phyloP scores from a whole-genome alignment of 2,888 invertebrate species.

The Helicoverpa assulta region DNA sequence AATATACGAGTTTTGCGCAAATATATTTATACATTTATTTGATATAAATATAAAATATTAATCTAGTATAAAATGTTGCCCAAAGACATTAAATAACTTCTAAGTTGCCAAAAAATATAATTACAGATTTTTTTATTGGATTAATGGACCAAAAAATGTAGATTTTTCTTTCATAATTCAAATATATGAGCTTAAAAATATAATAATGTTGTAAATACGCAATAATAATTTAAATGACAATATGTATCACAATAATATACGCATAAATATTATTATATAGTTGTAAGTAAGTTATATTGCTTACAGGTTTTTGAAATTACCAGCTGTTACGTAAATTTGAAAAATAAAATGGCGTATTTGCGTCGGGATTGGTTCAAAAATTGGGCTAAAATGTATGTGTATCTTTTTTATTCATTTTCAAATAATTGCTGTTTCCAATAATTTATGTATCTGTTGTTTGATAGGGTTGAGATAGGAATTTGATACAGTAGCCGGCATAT shows the following conservation, averaged over 20 bases:
- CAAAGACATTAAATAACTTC: neutral
- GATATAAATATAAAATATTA: slow-evolving; percentile 2
- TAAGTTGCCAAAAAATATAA: neutral
- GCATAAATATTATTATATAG: slow-evolving; percentile 36
- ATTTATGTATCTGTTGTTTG: too few relatives aligned
- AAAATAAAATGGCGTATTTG: neutral
- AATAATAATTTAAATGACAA: slow-evolving; percentile 57
- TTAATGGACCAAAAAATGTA: slow-evolving; percentile 71
- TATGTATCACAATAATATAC: slow-evolving; percentile 56
- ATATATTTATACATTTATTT: slow-evolving; percentile 3
- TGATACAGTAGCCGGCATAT: too few relatives aligned
- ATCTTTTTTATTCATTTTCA: too few relatives aligned
- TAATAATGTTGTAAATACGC: slow-evolving; percentile 45
- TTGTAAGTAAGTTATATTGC: slow-evolving; percentile 7
- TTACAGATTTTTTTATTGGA: slow-evolving; percentile 53
- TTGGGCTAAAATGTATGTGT: too few relatives aligned
- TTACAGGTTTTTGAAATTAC: slow-evolving; percentile 16
- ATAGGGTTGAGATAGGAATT: too few relatives aligned
- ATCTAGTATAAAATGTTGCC: neutral
- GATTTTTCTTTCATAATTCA: slow-evolving; percentile 52
- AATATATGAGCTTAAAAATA: slow-evolving; percentile 65
- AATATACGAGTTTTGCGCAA: slow-evolving; percentile 32
- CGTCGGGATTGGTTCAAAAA: too few relatives aligned
- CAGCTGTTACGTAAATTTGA: neutral
- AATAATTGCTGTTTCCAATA: too few relatives aligned